These are phyloP conservation scores for Himalopsyche kuldschensis DNA, from an alignment of 2,888 invertebrate species.

Conservation along the genomic window DNA sequence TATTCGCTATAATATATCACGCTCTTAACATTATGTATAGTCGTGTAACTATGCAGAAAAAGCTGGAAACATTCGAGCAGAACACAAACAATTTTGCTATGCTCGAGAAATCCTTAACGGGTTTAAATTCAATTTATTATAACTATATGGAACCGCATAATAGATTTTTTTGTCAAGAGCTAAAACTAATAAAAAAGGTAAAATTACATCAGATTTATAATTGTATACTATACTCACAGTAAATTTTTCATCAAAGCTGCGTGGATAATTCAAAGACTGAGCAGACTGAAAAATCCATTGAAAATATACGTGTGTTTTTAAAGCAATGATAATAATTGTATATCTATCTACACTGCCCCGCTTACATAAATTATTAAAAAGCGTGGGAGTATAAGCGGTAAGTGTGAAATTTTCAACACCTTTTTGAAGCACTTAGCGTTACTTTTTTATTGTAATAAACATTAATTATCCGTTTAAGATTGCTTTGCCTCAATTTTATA, in stretches of 20 bases:
- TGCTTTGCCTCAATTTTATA: neutral
- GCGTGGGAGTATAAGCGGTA: neutral
- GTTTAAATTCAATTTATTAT: too few species aligned
- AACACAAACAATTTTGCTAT: neutral
- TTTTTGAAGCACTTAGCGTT: neutral
- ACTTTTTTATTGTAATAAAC: neutral
- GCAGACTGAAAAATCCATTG: too few species aligned
- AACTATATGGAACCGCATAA: too few species aligned
- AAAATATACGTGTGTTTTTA: too few species aligned
- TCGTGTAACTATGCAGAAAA: neutral
- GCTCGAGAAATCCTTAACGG: too few species aligned
- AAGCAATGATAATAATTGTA: too few species aligned
- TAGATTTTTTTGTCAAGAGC: too few species aligned
- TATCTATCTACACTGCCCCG: neutral
- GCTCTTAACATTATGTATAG: neutral
- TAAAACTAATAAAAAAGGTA: too few species aligned
- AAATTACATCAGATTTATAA: too few species aligned
- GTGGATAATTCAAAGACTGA: too few species aligned
- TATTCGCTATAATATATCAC: neutral
- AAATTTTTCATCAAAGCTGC: too few species aligned
- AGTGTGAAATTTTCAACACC: neutral
- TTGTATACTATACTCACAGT: too few species aligned
- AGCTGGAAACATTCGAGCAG: neutral
- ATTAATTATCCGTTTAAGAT: neutral
- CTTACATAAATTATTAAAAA: neutral